These are phyloP conservation scores for Nipponacmea schrenckii DNA, from an alignment of 2,888 invertebrate genomes.

Conservation along the genomic window DNA sequence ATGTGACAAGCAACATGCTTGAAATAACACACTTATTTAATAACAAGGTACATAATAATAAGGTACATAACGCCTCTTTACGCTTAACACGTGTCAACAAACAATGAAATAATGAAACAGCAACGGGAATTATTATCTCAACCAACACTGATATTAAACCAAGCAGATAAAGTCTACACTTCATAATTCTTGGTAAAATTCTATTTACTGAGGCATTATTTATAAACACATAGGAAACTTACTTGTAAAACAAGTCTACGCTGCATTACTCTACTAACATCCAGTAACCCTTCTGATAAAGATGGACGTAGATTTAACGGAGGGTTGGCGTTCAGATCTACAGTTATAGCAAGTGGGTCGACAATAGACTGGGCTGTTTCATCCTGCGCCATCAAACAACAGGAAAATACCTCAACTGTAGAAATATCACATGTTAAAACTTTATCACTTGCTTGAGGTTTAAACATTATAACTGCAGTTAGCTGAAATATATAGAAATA, in stretches of 20 bases:
- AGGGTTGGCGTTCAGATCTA: constrained; percentile 62
- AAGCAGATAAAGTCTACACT: too few relatives aligned
- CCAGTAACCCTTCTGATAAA: constrained; percentile 51
- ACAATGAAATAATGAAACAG: too few relatives aligned
- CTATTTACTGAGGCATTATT: too few relatives aligned
- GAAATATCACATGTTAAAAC: constrained; percentile 84
- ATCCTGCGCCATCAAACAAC: constrained; percentile 88
- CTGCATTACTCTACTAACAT: constrained; percentile 50
- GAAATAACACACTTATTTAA: too few relatives aligned
- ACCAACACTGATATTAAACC: too few relatives aligned
- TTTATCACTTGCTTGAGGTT: constrained; percentile 76
- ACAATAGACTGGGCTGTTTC: constrained; percentile 94
- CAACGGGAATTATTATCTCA: too few relatives aligned
- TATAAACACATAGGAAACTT: constrained; percentile 8
- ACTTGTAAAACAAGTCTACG: constrained; percentile 63
- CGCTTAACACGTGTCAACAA: too few relatives aligned
- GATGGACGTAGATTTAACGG: constrained; percentile 46
- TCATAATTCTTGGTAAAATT: too few relatives aligned
- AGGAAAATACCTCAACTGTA: constrained; percentile 88
- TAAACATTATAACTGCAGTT: constrained; percentile 84
- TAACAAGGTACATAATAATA: too few relatives aligned
- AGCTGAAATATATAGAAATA: constrained; percentile 22
- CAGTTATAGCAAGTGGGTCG: constrained; percentile 83
- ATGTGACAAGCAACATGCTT: too few relatives aligned
- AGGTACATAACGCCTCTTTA: too few relatives aligned